Evolutionary conservation across 2,888 invertebrate species (phyloP), one percentile per base, ranked within the genome.

Genomic region (Microctonus hyperodae): DNA sequence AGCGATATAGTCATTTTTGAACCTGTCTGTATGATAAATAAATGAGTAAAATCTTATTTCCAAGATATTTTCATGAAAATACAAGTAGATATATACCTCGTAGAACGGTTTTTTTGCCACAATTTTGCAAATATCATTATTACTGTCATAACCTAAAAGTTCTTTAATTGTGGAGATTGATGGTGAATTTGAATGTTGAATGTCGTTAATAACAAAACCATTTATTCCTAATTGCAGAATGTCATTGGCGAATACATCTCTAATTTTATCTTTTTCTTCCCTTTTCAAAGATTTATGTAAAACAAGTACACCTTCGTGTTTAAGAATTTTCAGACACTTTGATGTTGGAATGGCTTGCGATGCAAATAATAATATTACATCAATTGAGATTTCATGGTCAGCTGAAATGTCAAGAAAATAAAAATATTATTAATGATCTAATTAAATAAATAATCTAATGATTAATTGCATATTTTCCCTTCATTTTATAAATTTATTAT

Each of bases 241-340:
- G 44, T 81, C 73, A 75, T 81, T 79, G 35, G 86, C 85, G 40
- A 70, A 76, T 22, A 67, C 28, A 48, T 63, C 31, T 11, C 28
- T 33, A 40, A 53, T 68, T 20, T 72, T 65, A n/a, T 65, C 62
- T 1, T 68, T 66, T 33, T 70, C 71, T 16, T 79, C 72, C 11
- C 74, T 74, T 2, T 81, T 77, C 10, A 84, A 79, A 57, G 83
- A 80, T 74, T 89, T 87, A 69, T 86, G 85, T 23, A 90, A 72
- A 61, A 89, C 78, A 5, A 92, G 71, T 75, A 83, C 86, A 11
- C 91, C 92, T 68, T 85, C 87, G 1, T 91, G 90, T 79, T 89
- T 90, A 5, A 91, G 84, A 20, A 90, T 78, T 75, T 88, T 88
- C 22, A 91, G 79, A 20, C 88, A 81, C 71, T 89, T 86, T 23